Base-by-base conservation (phyloP, 2,113 vertebrate genomes). In the Pachycephala philippinensis region DNA sequence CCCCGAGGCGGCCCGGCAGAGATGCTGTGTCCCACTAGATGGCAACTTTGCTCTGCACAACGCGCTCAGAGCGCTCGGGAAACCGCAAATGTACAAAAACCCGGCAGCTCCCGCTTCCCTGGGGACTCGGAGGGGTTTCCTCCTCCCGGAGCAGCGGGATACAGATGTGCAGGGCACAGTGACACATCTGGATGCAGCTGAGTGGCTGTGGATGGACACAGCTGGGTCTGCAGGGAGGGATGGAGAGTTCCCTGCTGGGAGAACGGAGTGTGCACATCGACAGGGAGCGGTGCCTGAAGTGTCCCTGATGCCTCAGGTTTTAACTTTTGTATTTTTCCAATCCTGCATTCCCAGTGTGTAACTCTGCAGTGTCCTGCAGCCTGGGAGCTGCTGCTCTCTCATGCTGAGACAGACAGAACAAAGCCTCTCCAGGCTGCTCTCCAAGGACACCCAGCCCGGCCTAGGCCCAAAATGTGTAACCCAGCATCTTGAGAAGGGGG, bases 161-260 rank as follows among this genome's bases (percentile, higher is more conserved):
- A 3, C 47, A 10, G 45, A 27, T 14, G 33, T 7, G 19, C 15
- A 9, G 50, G 64, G 33, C 50, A 1, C 44, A 8, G 30, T 0
- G 66, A 21, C 57, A 83, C 30, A 53, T 16, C 59, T 2, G 35
- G 50, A 3, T 5, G 45, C 39, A 3, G 49, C 45, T 11, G 80
- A 5, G 1, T 2, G 45, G 20, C 16, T 13, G 30, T 24, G 42
- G 63, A 1, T 0, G 17, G 24, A 0, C 3, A 1, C 35, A 0
- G 42, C 30, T 4, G 53, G 26, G 13, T 6, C 4, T 5, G 50
- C 15, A 13, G 44, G 53, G 18, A n/a, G 53, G 23, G 82, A 13
- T 4, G 59, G 17, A 40, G 63, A 17, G 3, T 20, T 69, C 44
- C 39, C 24, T 15, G 63, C 61, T 40, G 40, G 33, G 50, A 44